Base-by-base conservation (phyloP, 1,140 invertebrate genomes). In the Campoletis sonorensis region DNA sequence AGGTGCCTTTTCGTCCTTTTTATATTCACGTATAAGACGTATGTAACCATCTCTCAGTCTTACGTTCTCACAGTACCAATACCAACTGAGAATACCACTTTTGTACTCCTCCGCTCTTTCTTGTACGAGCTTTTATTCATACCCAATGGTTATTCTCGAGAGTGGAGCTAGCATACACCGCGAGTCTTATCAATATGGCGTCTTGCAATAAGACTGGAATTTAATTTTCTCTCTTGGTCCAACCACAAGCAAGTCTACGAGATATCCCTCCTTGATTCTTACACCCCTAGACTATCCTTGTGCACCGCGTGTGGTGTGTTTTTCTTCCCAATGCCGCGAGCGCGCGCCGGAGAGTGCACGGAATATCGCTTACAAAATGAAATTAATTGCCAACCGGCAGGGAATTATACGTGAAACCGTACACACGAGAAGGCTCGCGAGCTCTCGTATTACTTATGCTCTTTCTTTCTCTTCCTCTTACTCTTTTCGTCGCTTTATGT, bases 391-490 rank as follows among this genome's bases (percentile, higher is more conserved):
- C 72, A 71, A 33, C 61, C 54, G 61, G 10, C 49, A 40, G 75
- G 64, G 75, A 81, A 83, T 80, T 82, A 82, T 80, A 80, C 79
- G 37, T 78, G 82, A 83, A 83, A 80, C 75, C 67, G 37, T 83
- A 83, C 75, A 80, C 73, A 68, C 71, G 72, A 54, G 72, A 54
- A 81, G 45, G 61, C 61, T 67, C 1, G 61, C 23, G 61, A 67
- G 21, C 61, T 67, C 64, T 83, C 79, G 82, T 80, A 83, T 83
- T 83, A 83, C 81, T 82, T 68, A 76, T 67, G 23, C 23, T 67
- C 61, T 67, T 13, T 67, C 23, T 67, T 10, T 67, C 21, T 67
- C 67, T 40, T 49, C 16, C 27, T 23, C 27, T 78, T 27, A 70
- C 58, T 49, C 70, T 72, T 49, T 40, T 64, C 27, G 11, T 23